Evolutionary conservation across 2,797 vertebrate species (phyloP), one percentile per base, ranked within the genome.

Genomic region (Peromyscus attwateri): DNA sequence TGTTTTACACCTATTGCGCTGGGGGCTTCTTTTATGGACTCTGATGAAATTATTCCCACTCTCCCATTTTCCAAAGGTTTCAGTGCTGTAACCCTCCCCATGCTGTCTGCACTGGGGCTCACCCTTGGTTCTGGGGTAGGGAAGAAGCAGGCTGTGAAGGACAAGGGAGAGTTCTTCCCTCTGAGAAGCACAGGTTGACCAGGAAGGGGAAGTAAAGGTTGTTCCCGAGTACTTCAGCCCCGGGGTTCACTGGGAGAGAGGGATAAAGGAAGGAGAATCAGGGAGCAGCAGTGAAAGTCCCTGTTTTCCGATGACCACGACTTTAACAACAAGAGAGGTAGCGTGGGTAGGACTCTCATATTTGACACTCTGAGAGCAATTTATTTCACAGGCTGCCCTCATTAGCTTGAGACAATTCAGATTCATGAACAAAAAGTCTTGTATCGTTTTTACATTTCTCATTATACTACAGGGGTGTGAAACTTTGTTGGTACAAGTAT

Each of bases 391-490:
- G 4, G 57, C 75, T 95, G 81, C 9, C n/a, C 93, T 89, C 14
- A 57, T 84, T 76, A 81, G 40, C 17, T n/a, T n/a, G 29, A 80
- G 82, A 84, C n/a, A 73, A 93, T 66, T 84, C 52, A 83, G 40
- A 34, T 43, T 80, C 55, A 66, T 29, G 70, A 80, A 80, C 31
- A 87, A 79, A 89, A 73, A 57, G 27, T 87, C 12, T 70, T 34
- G 14, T 27, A 21, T 91, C 75, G 4, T 83, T 62, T 95, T 84
- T 91, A 37, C 80, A 55, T 90, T 95, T 88, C 81, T 81, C 40
- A 77, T 68, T 75, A 68, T 31, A 85, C 83, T 71, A 17, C 27
- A 87, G 52, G 66, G 17, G 84, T 71, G 49, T 94, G 12, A 92
- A 94, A 87, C 75, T 23, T 31, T 80, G 10, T 90, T 85, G 57